Percentiles rank a stretch among this genome's conserved stretches.
phyloP scores from a whole-genome alignment of 2,888 invertebrate species.

The Scaptomyza caliginosa region DNA sequence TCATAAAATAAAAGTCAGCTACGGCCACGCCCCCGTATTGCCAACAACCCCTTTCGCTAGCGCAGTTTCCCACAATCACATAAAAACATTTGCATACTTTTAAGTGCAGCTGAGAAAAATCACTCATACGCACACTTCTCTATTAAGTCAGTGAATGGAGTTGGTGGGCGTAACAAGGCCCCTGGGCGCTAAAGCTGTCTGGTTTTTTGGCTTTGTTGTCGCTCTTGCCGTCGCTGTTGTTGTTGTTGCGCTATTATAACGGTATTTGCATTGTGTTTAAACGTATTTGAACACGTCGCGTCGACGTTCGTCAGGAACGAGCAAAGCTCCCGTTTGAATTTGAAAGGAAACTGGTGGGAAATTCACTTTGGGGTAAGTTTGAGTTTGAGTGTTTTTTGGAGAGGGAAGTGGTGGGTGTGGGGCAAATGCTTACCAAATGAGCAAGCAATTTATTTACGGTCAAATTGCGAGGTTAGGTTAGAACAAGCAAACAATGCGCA shows the following conservation, averaged over 20 bases:
- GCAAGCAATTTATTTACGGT: constrained; percentile 82
- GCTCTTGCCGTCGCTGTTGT: constrained; percentile 58
- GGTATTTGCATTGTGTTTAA: constrained; percentile 83
- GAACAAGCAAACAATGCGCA: constrained; percentile 63
- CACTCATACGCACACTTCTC: constrained; percentile 78
- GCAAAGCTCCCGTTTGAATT: constrained; percentile 35
- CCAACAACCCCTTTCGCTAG: constrained; percentile 33
- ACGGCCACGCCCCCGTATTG: constrained; percentile 57
- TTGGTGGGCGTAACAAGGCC: constrained; percentile 60
- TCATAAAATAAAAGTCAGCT: constrained; percentile 67
- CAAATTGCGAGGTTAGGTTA: constrained; percentile 80
- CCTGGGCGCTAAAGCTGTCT: constrained; percentile 67
- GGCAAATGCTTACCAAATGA: constrained; percentile 80
- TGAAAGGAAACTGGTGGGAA: constrained; percentile 69
- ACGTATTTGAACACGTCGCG: constrained; percentile 72
- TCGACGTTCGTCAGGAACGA: constrained; percentile 45
- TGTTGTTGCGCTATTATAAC: constrained; percentile 79
- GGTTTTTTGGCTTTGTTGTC: constrained; percentile 56
- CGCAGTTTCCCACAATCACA: constrained; percentile 9
- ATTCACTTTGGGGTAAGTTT: constrained; percentile 45
- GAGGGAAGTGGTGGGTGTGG: constrained; percentile 33
- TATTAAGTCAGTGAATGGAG: constrained; percentile 36
- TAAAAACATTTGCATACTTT: constrained; percentile 82
- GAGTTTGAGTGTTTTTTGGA: constrained; percentile 14
- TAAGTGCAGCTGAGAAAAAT: constrained; percentile 75